These are phyloP conservation scores for Lagocephalus sceleratus DNA, from an alignment of 2,797 vertebrate species.

Conservation along the genomic window DNA sequence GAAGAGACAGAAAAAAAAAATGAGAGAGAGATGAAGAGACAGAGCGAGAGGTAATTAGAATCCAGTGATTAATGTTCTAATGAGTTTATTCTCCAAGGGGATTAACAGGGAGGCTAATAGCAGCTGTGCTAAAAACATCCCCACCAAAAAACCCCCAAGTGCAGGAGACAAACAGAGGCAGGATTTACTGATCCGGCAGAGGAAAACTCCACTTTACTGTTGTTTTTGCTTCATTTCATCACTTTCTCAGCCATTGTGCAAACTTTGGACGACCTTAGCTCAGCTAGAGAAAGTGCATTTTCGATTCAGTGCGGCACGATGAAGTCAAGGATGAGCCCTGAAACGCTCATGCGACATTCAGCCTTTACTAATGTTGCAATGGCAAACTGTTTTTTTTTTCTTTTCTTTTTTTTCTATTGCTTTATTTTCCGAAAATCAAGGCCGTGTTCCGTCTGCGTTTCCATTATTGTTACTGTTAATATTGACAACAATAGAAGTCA, in stretches of 20 bases:
- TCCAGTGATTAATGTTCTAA: conserved; percentile 76
- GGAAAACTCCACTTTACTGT: conserved; percentile 46
- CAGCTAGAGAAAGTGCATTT: conserved; percentile 11
- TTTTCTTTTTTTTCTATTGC: too few relatives aligned
- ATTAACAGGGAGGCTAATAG: conserved; percentile 70
- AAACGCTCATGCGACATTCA: neutral
- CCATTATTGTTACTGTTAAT: neutral
- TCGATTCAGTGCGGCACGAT: conserved; percentile 1
- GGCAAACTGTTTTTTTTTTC: too few relatives aligned
- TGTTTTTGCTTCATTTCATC: conserved; percentile 38
- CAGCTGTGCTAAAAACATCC: conserved; percentile 71
- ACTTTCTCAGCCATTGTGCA: conserved; percentile 20
- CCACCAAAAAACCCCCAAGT: conserved; percentile 61
- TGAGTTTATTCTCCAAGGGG: conserved; percentile 75
- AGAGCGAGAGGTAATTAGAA: conserved; percentile 70
- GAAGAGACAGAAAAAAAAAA: conserved; percentile 8
- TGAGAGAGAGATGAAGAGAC: conserved; percentile 5
- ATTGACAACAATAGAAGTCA: neutral
- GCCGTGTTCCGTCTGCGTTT: neutral
- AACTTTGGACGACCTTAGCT: conserved; percentile 53
- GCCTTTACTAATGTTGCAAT: too few relatives aligned
- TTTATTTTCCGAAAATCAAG: neutral
- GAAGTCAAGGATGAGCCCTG: neutral
- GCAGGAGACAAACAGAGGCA: conserved; percentile 60
- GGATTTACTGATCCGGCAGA: conserved; percentile 58